phyloP scores from a whole-genome alignment of 2,113 vertebrate genomes.

The Phylloscopus trochilus region DNA sequence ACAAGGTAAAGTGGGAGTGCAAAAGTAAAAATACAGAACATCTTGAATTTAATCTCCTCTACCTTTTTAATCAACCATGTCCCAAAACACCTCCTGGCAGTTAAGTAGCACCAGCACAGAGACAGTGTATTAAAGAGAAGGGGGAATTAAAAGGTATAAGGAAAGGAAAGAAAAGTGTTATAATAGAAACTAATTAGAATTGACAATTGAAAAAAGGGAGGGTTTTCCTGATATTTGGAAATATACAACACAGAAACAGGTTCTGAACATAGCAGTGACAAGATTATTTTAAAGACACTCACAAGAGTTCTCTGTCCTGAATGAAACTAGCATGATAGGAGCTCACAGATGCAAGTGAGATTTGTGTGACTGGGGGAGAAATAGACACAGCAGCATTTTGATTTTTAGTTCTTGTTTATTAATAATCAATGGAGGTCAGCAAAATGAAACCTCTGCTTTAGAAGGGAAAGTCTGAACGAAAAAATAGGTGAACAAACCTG shows the following conservation, averaged over 20 bases:
- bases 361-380: not conserved
- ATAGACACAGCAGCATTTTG: not conserved
- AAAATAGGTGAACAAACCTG: not conserved
- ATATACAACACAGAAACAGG: not conserved
- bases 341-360: not conserved
- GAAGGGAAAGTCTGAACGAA: not conserved
- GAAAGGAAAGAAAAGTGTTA: not conserved
- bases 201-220: not conserved
- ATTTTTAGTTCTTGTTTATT: not conserved
- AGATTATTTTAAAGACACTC: not conserved
- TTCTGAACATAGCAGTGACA: not conserved
- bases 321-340: not conserved
- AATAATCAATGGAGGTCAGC: not conserved
- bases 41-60: slow-evolving; percentile 6
- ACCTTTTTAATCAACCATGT: slow-evolving; percentile 1
- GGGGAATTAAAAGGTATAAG: not conserved
- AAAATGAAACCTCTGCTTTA: not conserved
- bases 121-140: not conserved
- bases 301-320: not conserved
- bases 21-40: not conserved
- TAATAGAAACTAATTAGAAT: not conserved
- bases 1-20: not conserved
- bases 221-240: not conserved
- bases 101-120: not conserved
- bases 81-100: not conserved